Conservation (phyloP, 2,113 vertebrate species). For the Micronycteris hirsuta region DNA sequence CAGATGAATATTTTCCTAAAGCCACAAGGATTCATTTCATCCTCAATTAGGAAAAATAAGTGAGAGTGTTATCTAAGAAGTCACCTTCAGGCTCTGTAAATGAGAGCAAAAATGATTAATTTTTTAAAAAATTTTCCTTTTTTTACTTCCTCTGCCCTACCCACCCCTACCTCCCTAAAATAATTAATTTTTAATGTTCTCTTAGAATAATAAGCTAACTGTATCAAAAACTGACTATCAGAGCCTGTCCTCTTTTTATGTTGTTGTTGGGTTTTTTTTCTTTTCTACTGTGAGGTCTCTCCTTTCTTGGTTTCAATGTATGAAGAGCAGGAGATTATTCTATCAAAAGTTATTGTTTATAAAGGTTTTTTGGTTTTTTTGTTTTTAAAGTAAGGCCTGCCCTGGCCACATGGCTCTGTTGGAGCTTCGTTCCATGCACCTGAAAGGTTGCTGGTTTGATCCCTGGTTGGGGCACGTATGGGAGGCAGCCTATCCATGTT, state of each 20-base stretch:
- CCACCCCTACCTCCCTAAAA: neutral
- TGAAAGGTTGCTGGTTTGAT: neutral
- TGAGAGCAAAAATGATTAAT: slow-evolving; percentile 37
- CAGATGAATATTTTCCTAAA: neutral
- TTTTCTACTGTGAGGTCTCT: neutral
- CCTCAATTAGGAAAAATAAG: slow-evolving; percentile 21
- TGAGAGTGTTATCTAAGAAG: neutral
- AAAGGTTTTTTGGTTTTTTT: neutral
- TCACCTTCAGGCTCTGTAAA: slow-evolving; percentile 23
- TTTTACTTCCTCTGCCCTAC: neutral
- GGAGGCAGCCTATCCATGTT: neutral
- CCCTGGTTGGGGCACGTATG: neutral
- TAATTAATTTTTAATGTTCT: slow-evolving; percentile 51
- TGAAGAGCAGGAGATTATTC: neutral
- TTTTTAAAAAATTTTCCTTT: slow-evolving; percentile 40
- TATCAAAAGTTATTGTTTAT: neutral
- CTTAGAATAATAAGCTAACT: slow-evolving; percentile 6
- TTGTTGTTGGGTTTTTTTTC: neutral
- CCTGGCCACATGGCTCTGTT: neutral
- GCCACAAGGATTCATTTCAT: neutral
- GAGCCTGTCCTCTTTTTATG: neutral
- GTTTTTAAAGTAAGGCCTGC: neutral
- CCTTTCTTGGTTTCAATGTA: neutral
- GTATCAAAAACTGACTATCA: neutral
- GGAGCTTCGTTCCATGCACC: neutral